Evolutionary conservation across 2,113 vertebrate genomes (phyloP).

Genomic region (Craseonycteris thonglongyai): DNA sequence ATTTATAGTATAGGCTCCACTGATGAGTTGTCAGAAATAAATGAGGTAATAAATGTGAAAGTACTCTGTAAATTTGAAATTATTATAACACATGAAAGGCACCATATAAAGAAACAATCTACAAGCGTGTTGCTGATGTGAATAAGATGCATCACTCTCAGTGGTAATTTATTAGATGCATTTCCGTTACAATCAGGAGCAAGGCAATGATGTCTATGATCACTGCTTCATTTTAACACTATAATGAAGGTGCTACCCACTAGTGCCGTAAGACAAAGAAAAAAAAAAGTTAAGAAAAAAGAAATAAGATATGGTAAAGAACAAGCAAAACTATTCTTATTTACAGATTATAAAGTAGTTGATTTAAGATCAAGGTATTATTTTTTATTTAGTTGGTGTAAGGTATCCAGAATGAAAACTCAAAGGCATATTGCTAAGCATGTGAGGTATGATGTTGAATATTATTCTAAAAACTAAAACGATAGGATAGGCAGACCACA

Average conservation of each 20-base stretch:
- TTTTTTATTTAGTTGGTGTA: not conserved
- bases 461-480: constrained; percentile 6
- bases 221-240: constrained; percentile 1
- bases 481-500: not conserved
- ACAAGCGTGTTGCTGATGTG: not conserved
- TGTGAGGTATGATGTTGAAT: not conserved
- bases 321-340: not conserved
- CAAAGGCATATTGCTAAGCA: not conserved
- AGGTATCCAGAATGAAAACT: not conserved
- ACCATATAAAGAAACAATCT: not conserved
- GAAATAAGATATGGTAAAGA: not conserved
- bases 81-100: not conserved
- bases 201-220: not conserved
- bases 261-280: not conserved
- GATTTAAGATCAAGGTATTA: not conserved
- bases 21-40: constrained; percentile 17
- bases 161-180: not conserved
- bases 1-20: not conserved
- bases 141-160: not conserved
- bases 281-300: not conserved
- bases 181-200: not conserved
- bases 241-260: not conserved
- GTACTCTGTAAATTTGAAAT: not conserved
- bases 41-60: not conserved
- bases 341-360: not conserved